Evolutionary conservation across 2,113 vertebrate genomes (phyloP).

Genomic region (Struthio camelus): DNA sequence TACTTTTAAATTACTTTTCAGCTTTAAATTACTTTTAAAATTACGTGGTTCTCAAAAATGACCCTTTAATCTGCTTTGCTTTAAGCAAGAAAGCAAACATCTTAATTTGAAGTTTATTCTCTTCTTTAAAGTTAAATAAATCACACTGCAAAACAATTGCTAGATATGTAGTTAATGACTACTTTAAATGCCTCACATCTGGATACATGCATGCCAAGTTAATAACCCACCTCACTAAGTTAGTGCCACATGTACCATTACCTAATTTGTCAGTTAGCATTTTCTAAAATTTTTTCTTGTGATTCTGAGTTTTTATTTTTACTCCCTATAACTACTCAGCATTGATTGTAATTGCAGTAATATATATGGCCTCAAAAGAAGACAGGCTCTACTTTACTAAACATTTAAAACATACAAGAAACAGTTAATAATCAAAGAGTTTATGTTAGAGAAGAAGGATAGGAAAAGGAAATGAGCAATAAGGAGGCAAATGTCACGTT

Average conservation of each 20-base stretch:
- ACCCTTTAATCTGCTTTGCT: background rate
- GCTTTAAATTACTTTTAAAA: background rate
- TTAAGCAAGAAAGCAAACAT: background rate
- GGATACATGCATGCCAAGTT: background rate
- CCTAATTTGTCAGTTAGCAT: background rate
- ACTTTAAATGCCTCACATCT: background rate
- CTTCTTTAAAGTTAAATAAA: background rate
- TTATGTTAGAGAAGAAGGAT: background rate
- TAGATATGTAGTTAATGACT: background rate
- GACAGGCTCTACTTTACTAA: background rate
- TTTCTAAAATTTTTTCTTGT: background rate
- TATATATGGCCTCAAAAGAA: background rate
- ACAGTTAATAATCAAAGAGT: accelerated
- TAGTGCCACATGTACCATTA: background rate
- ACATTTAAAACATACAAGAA: background rate
- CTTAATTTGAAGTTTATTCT: background rate
- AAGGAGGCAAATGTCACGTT: background rate
- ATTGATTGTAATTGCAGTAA: background rate
- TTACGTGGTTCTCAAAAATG: background rate
- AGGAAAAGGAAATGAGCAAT: background rate
- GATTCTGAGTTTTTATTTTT: background rate
- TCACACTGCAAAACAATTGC: background rate
- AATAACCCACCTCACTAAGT: background rate
- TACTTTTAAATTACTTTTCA: background rate
- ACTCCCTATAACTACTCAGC: background rate